Evolutionary conservation across 2,113 vertebrate genomes (phyloP).

Genomic region (Calyptomena viridis): DNA sequence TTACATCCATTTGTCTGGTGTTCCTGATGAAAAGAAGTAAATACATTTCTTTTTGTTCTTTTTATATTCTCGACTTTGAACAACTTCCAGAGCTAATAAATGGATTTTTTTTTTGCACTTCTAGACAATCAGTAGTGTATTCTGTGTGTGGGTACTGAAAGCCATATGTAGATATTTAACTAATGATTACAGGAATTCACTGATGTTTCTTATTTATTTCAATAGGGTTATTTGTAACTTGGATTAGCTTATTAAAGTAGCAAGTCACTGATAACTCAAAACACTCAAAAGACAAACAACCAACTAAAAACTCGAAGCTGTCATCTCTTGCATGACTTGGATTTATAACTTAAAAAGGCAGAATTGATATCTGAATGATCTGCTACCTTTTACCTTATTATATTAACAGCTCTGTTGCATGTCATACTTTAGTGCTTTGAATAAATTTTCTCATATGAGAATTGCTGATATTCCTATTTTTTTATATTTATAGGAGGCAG

Average conservation of each 20-base stretch:
- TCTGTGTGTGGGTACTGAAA: neutral
- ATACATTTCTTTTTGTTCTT: neutral
- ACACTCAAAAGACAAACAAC: neutral
- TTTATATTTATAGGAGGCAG: neutral
- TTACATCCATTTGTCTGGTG: neutral
- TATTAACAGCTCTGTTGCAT: neutral
- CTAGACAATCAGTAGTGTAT: neutral
- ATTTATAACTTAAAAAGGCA: neutral
- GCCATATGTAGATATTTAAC: neutral
- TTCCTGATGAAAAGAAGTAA: neutral
- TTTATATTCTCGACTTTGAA: neutral
- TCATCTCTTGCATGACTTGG: neutral
- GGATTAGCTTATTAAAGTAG: neutral
- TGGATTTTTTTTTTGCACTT: neutral
- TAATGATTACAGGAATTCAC: neutral
- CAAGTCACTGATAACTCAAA: neutral
- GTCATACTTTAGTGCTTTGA: neutral
- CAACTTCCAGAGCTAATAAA: neutral
- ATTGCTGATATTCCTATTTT: neutral
- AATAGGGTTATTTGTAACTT: neutral
- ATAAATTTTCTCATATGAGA: neutral
- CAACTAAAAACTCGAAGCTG: neutral
- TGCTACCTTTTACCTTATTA: neutral
- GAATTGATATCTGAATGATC: neutral
- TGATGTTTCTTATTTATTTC: neutral